A percentile compares a stretch with the other conserved stretches of the same genome.
phyloP scores from a whole-genome alignment of 2,113 vertebrate species.

The Pseudopodoces humilis region DNA sequence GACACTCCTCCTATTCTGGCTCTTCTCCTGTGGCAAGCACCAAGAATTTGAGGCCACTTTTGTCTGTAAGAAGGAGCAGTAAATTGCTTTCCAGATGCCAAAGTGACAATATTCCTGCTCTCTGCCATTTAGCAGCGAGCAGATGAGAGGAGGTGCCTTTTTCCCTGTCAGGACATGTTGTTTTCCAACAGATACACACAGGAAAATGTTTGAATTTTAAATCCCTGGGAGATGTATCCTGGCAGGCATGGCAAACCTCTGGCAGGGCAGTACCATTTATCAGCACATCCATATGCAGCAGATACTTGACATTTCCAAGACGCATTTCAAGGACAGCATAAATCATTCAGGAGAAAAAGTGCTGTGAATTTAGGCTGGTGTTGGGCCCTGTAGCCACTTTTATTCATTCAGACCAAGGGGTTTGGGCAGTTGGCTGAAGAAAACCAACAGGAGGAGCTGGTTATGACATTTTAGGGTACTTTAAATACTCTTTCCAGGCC shows the following conservation, averaged over 20 bases:
- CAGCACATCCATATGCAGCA: constrained; percentile 11
- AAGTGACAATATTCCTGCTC: not conserved
- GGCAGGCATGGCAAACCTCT: constrained; percentile 10
- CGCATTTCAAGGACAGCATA: constrained; percentile 16
- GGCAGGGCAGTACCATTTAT: not conserved
- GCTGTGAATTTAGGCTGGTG: constrained; percentile 2
- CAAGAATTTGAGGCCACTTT: not conserved
- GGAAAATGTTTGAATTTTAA: not conserved
- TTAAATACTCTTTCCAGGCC: not conserved
- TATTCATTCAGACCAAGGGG: not conserved
- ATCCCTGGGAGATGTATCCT: not conserved
- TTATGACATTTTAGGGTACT: not conserved
- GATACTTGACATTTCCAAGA: constrained; percentile 35
- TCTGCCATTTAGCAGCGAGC: not conserved
- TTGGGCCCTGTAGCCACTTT: not conserved
- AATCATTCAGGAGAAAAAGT: constrained; percentile 20
- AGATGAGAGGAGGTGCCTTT: not conserved
- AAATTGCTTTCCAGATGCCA: not conserved
- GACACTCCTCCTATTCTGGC: not conserved
- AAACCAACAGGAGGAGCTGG: not conserved
- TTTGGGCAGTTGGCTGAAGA: not conserved
- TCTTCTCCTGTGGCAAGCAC: not conserved
- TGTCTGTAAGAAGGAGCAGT: not conserved
- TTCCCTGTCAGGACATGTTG: not conserved
- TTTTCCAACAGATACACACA: not conserved